Evolutionary conservation across 2,888 invertebrate species (phyloP).

Genomic region (Eupeodes latifasciatus): DNA sequence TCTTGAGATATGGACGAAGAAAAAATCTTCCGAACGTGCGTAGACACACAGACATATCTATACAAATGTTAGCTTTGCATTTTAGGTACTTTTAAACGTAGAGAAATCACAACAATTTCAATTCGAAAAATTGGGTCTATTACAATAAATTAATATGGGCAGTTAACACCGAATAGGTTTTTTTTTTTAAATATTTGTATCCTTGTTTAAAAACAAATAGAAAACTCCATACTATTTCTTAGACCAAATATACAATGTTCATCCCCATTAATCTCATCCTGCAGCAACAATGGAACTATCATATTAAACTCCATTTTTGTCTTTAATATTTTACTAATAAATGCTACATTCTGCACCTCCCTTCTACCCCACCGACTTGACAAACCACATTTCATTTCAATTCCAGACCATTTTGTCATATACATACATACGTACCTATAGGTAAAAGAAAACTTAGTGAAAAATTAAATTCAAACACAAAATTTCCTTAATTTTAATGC

Average conservation of each 20-base stretch:
- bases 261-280: not conserved
- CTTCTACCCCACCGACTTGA: not conserved
- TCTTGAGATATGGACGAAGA: too few relatives aligned
- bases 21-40: too few relatives aligned
- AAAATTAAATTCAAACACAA: constrained; percentile 19
- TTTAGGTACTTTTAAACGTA: too few relatives aligned
- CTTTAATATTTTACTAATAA: not conserved
- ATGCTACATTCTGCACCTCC: not conserved
- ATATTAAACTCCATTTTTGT: not conserved
- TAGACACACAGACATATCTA: too few relatives aligned
- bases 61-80: too few relatives aligned
- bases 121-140: too few relatives aligned
- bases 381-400: constrained; percentile 34
- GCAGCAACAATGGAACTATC: not conserved
- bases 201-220: not conserved
- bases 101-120: too few relatives aligned
- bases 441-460: constrained; percentile 16
- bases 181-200: too few relatives aligned
- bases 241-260: not conserved
- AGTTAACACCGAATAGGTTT: too few relatives aligned
- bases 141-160: too few relatives aligned
- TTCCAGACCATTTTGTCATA: constrained; percentile 41
- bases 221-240: not conserved
- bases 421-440: too few relatives aligned
- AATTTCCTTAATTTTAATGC: constrained; percentile 68